Percentiles rank a stretch among this genome's conserved stretches.
These are phyloP conservation scores for Branchipolynoe longqiensis DNA, from an alignment of 2,888 invertebrate genomes.

Conservation along the genomic window DNA sequence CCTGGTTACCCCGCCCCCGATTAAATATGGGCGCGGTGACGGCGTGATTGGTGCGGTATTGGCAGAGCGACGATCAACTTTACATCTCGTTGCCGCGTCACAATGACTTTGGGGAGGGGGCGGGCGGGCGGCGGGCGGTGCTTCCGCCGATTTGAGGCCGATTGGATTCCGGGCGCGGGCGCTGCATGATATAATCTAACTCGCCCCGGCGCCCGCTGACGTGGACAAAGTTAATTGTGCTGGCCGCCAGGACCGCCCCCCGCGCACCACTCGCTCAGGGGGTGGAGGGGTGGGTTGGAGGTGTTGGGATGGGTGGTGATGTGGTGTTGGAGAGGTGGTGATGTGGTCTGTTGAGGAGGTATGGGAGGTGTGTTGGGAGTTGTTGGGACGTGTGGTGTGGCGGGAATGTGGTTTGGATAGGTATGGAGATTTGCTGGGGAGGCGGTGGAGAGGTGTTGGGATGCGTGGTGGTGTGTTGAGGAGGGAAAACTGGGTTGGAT, in stretches of 20 bases:
- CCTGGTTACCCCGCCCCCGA: no score
- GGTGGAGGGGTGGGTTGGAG: background rate
- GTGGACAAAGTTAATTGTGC: conserved; percentile 41
- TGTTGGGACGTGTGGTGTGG: no score
- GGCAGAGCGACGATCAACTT: conserved; percentile 55
- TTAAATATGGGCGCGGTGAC: conserved; percentile 22
- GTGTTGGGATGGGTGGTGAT: background rate
- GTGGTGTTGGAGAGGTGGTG: background rate
- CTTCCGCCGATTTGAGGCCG: conserved; percentile 38
- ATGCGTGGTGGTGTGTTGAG: no score
- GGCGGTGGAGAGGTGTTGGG: no score
- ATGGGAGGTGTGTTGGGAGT: background rate
- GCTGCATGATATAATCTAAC: conserved; percentile 34
- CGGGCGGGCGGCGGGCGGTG: background rate
- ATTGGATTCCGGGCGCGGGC: conserved; percentile 33
- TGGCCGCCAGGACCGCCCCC: background rate
- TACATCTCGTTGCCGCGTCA: conserved; percentile 46
- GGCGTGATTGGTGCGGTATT: conserved; percentile 40
- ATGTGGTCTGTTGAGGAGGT: background rate
- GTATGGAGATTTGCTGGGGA: no score
- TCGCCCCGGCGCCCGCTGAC: conserved; percentile 22
- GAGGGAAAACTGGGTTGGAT: no score
- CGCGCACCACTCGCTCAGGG: background rate
- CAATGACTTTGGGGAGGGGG: conserved; percentile 11
- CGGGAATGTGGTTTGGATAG: no score